Base-by-base conservation (phyloP, 2,888 invertebrate genomes). In the Nezara viridula region DNA sequence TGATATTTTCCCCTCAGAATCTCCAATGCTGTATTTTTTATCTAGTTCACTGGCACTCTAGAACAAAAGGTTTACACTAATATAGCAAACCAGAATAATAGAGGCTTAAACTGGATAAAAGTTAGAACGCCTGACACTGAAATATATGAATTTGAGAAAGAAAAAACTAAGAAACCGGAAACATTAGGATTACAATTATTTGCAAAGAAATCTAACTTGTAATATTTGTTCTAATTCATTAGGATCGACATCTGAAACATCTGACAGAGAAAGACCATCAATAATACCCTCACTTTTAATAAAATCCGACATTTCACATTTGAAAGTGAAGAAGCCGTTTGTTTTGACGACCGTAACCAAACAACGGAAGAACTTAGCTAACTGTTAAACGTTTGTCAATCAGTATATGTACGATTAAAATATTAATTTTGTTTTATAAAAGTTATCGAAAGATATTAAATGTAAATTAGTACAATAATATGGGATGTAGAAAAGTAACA, bases 221-320 rank as follows among this genome's bases (percentile, higher is more conserved):
- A 90, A 47, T 47, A 90, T 90, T 87, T 86, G 86, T 60, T 87
- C 89, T 81, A 90, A 49, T 66, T 90, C 90, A n/a, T 89, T 89
- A 66, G 90, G 88, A 85, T 90, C 87, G 9, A 90, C 89, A 32
- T 90, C 90, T 27, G 90, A 90, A 32, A 90, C 86, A 52, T 88
- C 88, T 27, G 89, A 89, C 9, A 89, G 40, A 66, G 85, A 86
- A 37, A 88, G 47, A 21, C 88, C 77, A 66, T 47, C 90, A 40
- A 89, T 49, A 60, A 87, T 85, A 32, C 52, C 52, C 37, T 47
- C 32, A 6, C 24, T 81, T 55, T 88, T 88, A 27, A 40, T 50
- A 85, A 88, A 88, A 81, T 81, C 85, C 2, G 88, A 85, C 88
- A 88, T 88, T 50, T 47, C 77, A 52, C 37, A 50, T 37, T 49